Evolutionary conservation across 2,888 invertebrate genomes (phyloP).

Genomic region (Cheilosia vulpina): DNA sequence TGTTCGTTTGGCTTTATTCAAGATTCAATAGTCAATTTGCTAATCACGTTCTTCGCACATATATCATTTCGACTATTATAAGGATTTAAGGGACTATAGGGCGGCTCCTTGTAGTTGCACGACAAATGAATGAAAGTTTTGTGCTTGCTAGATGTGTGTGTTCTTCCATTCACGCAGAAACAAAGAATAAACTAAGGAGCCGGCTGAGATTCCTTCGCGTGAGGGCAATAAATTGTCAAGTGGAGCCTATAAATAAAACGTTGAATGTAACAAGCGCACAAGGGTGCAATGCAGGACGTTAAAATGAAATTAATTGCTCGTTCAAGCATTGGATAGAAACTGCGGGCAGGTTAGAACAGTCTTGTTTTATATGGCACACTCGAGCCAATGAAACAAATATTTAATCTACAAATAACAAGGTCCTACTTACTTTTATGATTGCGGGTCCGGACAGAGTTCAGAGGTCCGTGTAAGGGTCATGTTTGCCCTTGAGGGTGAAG

Average conservation of each 20-base stretch:
- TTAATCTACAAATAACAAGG: conserved; percentile 44
- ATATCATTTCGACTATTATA: conserved; percentile 45
- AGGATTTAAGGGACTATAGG: conserved; percentile 26
- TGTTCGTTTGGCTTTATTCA: conserved; percentile 34
- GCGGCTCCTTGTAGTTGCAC: conserved; percentile 9
- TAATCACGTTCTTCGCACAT: conserved; percentile 51
- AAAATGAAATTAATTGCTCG: conserved; percentile 56
- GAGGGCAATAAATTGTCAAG: conserved; percentile 76
- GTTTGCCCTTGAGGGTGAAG: not conserved
- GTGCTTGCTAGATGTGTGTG: not conserved
- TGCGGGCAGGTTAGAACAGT: conserved; percentile 1
- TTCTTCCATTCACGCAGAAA: conserved; percentile 16
- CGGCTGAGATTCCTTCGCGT: conserved; percentile 30
- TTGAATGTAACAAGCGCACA: conserved; percentile 37
- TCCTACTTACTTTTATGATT: conserved; percentile 42
- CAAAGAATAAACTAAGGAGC: conserved; percentile 28
- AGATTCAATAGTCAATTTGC: conserved; percentile 60
- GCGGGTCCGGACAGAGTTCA: not conserved
- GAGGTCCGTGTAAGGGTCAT: not conserved
- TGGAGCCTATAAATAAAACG: conserved; percentile 77
- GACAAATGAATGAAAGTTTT: conserved; percentile 15
- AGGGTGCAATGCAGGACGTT: conserved; percentile 43
- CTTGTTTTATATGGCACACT: conserved; percentile 7
- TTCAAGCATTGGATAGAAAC: conserved; percentile 20
- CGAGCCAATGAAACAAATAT: conserved; percentile 43